phyloP scores from a whole-genome alignment of 1,140 invertebrate species.

The Paraescarpia echinospica region DNA sequence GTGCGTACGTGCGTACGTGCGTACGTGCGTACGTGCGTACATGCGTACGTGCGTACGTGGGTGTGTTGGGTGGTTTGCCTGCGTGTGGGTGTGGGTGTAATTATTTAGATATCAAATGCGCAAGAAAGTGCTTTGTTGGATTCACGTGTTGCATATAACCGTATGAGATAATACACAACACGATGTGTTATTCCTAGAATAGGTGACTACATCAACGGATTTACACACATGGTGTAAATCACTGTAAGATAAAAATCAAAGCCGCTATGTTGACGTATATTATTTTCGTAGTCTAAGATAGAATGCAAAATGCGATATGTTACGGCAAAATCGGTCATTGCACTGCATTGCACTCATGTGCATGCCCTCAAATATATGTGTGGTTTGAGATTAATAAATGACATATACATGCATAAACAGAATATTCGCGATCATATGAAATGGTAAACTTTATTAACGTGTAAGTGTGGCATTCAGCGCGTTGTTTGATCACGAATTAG shows the following conservation, averaged over 20 bases:
- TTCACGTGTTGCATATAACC: too few relatives aligned
- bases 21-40: too few relatives aligned
- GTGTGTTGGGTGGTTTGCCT: too few relatives aligned
- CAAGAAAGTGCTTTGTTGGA: too few relatives aligned
- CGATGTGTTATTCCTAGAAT: neutral
- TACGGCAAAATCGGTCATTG: neutral
- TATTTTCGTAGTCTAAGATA: neutral
- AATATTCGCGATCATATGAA: neutral
- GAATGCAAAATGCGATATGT: neutral
- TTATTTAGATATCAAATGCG: too few relatives aligned
- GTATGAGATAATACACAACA: too few relatives aligned
- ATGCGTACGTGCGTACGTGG: too few relatives aligned
- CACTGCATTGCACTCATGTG: neutral
- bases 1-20: too few relatives aligned
- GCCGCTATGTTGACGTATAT: neutral
- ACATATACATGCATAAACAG: neutral
- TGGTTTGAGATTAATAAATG: neutral
- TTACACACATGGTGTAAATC: neutral
- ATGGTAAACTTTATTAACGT: neutral
- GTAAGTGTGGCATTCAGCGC: neutral
- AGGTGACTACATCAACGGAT: neutral
- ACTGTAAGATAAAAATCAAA: neutral
- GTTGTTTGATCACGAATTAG: neutral
- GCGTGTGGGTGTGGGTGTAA: too few relatives aligned
- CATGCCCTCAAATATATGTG: neutral